A percentile compares a stretch with the other conserved stretches of the same genome.
Evolutionary conservation across 2,113 vertebrate genomes (phyloP).

Genomic region (Dendropsophus ebraccatus): DNA sequence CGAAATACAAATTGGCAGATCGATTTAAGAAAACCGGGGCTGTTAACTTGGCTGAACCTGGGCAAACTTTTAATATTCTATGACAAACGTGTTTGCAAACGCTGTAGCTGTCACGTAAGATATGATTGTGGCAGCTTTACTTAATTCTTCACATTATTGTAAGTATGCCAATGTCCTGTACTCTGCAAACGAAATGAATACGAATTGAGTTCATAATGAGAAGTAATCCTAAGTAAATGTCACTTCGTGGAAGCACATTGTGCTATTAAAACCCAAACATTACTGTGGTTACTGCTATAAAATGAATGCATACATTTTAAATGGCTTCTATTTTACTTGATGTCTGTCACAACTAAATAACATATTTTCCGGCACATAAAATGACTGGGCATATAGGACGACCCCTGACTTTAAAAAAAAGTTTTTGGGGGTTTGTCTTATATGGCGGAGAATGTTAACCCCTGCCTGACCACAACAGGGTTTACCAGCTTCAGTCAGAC

Average conservation of each 20-base stretch:
- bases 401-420: too few relatives aligned
- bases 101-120: slow-evolving; percentile 17
- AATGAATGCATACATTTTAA: neutral
- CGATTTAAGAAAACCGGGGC: neutral
- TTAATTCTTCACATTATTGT: slow-evolving; percentile 2
- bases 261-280: slow-evolving; percentile 20
- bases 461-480: too few relatives aligned
- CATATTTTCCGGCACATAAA: too few relatives aligned
- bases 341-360: neutral
- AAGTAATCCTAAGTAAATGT: slow-evolving; percentile 26
- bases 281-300: too few relatives aligned
- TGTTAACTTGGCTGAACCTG: neutral
- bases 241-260: slow-evolving; percentile 13
- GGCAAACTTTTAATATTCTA: slow-evolving; percentile 2
- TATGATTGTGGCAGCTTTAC: slow-evolving; percentile 7
- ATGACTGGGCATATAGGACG: too few relatives aligned
- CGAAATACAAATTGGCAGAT: neutral
- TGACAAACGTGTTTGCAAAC: slow-evolving; percentile 13
- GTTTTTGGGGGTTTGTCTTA: too few relatives aligned
- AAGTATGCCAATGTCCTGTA: slow-evolving; percentile 8
- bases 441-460: too few relatives aligned
- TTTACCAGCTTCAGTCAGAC: too few relatives aligned
- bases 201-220: slow-evolving; percentile 22
- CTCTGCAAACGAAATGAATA: slow-evolving; percentile 21
- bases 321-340: neutral